Evolutionary conservation across 2,888 invertebrate species (phyloP).

Genomic region (Lasius platythorax): DNA sequence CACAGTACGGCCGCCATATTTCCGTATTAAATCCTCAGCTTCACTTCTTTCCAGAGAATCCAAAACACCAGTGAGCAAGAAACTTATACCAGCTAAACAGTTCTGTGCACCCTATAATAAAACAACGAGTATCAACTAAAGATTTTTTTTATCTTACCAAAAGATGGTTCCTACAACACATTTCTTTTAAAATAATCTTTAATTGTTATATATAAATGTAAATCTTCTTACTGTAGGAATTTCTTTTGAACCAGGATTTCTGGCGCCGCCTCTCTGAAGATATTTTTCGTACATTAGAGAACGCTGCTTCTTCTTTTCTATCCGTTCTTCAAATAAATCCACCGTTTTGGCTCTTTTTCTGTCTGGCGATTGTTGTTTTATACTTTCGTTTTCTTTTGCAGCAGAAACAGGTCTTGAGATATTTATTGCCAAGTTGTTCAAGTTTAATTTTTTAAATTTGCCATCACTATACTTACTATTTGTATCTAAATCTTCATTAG

Average conservation of each 20-base stretch:
- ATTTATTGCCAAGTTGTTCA: background rate
- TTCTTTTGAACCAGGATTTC: constrained; percentile 93
- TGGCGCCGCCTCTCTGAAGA: constrained; percentile 92
- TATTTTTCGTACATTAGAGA: constrained; percentile 92
- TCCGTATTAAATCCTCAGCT: constrained; percentile 90
- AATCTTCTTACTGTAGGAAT: constrained; percentile 90
- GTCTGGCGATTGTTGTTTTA: constrained; percentile 39
- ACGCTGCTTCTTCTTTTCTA: constrained; percentile 90
- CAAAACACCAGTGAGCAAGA: constrained; percentile 94
- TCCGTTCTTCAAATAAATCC: constrained; percentile 89
- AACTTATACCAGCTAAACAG: constrained; percentile 91
- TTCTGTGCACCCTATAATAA: constrained; percentile 89
- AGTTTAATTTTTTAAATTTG: constrained; percentile 62
- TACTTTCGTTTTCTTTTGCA: constrained; percentile 69
- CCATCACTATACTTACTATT: background rate
- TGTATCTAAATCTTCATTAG: constrained; percentile 47
- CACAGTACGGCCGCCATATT: constrained; percentile 93
- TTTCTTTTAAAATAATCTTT: background rate
- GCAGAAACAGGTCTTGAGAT: constrained; percentile 51
- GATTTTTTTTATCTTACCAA: background rate
- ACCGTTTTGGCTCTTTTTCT: constrained; percentile 68
- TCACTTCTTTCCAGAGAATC: constrained; percentile 96
- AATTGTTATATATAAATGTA: background rate
- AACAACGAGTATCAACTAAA: constrained; percentile 19
- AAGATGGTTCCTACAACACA: background rate